Evolutionary conservation across 2,888 invertebrate species (phyloP), one percentile per base, ranked within the genome.

Genomic region (Drosophila picticornis): DNA sequence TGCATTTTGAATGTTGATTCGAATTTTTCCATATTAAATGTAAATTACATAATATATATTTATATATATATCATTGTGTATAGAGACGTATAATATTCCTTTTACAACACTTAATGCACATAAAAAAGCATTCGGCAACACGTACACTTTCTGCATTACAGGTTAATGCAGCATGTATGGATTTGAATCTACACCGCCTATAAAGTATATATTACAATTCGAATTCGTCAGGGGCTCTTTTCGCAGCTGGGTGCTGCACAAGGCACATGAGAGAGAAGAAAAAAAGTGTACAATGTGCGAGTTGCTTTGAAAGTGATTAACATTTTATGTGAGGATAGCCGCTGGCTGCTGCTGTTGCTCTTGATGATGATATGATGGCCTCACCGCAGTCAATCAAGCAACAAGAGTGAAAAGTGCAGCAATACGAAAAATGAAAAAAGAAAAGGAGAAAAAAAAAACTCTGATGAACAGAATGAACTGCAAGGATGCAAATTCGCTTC

Each of bases 251-350:
- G 46, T 4, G 0, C 4, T 4, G 16, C 25, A 46, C 25, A 4
- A 25, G 25, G 43, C 31, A 59, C 22, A 36, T 55, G 67, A 67
- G 48, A 75, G 46, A 25, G 22, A 75, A 53, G 32, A 67, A 59
- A 79, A 80, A 82, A 78, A 86, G 64, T 69, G 61, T 70, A 67
- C 77, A 75, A 76, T 63, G 53, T 68, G 62, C 67, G 59, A 65
- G n/a, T 11, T 57, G 74, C 72, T 80, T 84, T 75, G 75, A 78
- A 86, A 87, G 84, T 87, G 88, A 90, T 87, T 87, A 90, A 86
- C 86, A 69, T 80, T 85, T 83, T 65, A 73, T 75, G 56, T 53
- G 72, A 69, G 68, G 73, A 67, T 65, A 63, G 56, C 48, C 38
- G 5, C 27, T 40, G 57, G 58, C 64, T 51, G 66, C 22, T 36